Conservation (phyloP, 1,140 invertebrate species). For the Steinernema khuongi region DNA sequence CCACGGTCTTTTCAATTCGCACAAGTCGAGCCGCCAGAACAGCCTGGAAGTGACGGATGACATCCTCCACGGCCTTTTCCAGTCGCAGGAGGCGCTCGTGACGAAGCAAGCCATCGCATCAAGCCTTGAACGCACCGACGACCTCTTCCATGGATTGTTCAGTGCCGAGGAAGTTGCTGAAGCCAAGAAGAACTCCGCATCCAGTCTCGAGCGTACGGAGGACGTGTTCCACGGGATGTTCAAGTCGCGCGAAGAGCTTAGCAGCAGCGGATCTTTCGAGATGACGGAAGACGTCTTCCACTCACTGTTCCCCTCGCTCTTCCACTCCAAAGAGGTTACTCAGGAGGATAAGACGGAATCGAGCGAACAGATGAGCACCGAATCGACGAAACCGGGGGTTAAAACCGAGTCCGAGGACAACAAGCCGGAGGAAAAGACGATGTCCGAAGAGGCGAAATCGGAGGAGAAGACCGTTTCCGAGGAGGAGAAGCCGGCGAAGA, state of each 20-base stretch:
- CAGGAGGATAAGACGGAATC: not conserved
- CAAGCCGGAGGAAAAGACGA: too few species aligned
- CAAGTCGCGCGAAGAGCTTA: too few species aligned
- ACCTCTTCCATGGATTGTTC: not conserved
- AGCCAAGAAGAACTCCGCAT: too few species aligned
- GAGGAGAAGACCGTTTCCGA: too few species aligned
- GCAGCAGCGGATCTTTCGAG: too few species aligned
- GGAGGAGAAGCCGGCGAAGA: too few species aligned
- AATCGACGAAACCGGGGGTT: too few species aligned
- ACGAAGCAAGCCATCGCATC: not conserved
- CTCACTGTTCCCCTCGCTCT: not conserved
- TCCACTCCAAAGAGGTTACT: not conserved
- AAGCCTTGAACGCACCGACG: not conserved
- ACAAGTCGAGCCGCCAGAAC: not conserved
- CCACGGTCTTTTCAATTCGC: conserved; percentile 5
- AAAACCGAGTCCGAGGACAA: too few species aligned
- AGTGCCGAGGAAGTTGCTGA: not conserved
- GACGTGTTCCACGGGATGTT: conserved; percentile 12
- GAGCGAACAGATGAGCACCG: not conserved
- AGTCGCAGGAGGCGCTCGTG: not conserved
- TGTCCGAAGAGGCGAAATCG: too few species aligned
- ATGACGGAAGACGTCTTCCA: not conserved
- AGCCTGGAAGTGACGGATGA: not conserved
- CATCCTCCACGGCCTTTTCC: not conserved
- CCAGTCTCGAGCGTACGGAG: not conserved